Evolutionary conservation across 1,140 invertebrate genomes (phyloP).

Genomic region (Monomorium pharaonis): DNA sequence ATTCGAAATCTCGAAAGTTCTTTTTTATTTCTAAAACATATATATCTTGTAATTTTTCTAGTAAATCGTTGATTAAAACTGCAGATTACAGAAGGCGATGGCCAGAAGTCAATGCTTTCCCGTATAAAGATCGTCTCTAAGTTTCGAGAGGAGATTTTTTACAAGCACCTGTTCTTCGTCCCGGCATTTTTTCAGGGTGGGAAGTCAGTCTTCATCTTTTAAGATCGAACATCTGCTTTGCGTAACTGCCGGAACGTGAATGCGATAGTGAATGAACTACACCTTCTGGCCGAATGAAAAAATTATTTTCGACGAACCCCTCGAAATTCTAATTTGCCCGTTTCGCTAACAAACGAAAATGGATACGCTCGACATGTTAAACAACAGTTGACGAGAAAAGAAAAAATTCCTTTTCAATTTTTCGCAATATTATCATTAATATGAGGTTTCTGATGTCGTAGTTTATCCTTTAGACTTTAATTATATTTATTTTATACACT

Average conservation of each 20-base stretch:
- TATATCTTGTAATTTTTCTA: not conserved
- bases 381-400: not conserved
- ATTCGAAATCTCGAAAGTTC: not conserved
- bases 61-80: conserved; percentile 1
- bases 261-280: conserved; percentile 42
- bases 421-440: not conserved
- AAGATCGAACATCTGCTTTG: conserved; percentile 79
- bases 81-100: not conserved
- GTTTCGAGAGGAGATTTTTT: conserved; percentile 66
- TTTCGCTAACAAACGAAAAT: not conserved
- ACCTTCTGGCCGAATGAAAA: conserved; percentile 13
- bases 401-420: not conserved
- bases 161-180: conserved; percentile 77
- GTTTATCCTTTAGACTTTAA: not conserved
- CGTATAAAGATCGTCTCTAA: conserved; percentile 46
- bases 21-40: not conserved
- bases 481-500: conserved; percentile 5
- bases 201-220: conserved; percentile 75
- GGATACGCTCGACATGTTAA: not conserved
- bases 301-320: not conserved
- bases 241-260: conserved; percentile 59
- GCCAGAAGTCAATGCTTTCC: not conserved
- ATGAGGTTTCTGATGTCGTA: not conserved
- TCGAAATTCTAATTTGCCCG: conserved; percentile 8
- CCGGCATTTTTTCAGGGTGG: conserved; percentile 74